Evolutionary conservation across 2,113 vertebrate species (phyloP).

Genomic region (Felis catus): F.catus_Fca126_mat1.0 CM031413.1:118680001-118680500

Average conservation of each 20-base stretch:
- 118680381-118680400: constrained; percentile 54
- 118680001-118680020: constrained; percentile 51
- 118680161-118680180: constrained; percentile 56
- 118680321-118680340: neutral
- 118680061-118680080: neutral
- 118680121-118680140: constrained; percentile 38
- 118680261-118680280: constrained; percentile 27
- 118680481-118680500: neutral
- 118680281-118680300: constrained; percentile 59
- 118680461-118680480: neutral
- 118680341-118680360: constrained; percentile 21
- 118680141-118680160: neutral
- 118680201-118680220: constrained; percentile 15
- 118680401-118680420: neutral
- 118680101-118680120: constrained; percentile 23
- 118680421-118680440: neutral
- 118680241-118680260: neutral
- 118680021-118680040: constrained; percentile 21
- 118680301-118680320: constrained; percentile 24
- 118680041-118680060: neutral
- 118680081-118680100: constrained; percentile 11
- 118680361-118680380: constrained; percentile 51
- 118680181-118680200: constrained; percentile 41
- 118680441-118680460: neutral
- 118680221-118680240: neutral